phyloP scores from a whole-genome alignment of 2,797 vertebrate genomes.

The Cossypha heuglini region DNA sequence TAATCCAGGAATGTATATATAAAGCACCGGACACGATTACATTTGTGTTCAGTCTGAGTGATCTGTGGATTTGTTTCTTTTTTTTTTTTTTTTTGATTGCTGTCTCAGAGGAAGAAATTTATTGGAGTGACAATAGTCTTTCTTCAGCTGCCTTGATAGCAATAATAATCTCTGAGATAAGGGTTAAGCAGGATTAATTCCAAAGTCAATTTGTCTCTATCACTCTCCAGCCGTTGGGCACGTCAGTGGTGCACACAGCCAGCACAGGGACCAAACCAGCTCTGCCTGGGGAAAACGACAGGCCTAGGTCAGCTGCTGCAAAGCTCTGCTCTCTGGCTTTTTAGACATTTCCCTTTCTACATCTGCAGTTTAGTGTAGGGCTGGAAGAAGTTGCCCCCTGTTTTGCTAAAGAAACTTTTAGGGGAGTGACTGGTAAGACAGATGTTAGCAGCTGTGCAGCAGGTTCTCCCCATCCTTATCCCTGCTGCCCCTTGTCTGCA shows the following conservation, averaged over 20 bases:
- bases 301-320: background rate
- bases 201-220: background rate
- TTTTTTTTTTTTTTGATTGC: background rate
- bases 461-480: background rate
- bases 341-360: background rate
- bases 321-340: background rate
- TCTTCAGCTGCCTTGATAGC: slow-evolving; percentile 8
- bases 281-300: background rate
- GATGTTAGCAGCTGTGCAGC: background rate
- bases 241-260: rapidly evolving
- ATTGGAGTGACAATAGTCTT: background rate
- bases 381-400: background rate
- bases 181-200: background rate
- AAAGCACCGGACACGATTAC: background rate
- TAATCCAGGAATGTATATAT: slow-evolving; percentile 40
- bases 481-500: rapidly evolving
- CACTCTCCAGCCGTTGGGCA: background rate
- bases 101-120: slow-evolving; percentile 1
- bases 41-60: background rate
- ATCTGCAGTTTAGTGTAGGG: rapidly evolving
- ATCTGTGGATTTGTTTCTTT: background rate
- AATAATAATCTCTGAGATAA: slow-evolving; percentile 13
- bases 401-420: background rate
- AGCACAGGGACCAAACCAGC: rapidly evolving
- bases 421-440: background rate